Evolutionary conservation across 2,797 vertebrate species (phyloP).

Genomic region (Aphelocoma californica): DNA sequence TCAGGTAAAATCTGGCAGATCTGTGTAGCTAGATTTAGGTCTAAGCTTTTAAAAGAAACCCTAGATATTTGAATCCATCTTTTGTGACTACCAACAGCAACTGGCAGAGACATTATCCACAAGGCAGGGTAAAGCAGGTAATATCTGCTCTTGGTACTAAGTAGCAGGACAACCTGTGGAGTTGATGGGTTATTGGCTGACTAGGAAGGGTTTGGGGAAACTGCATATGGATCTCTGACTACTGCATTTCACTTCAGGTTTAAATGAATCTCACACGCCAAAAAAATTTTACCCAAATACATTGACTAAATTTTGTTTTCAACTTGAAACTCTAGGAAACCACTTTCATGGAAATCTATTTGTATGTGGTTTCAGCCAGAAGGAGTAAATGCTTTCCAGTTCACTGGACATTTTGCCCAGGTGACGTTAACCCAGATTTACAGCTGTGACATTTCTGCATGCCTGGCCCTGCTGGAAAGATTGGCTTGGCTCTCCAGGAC

Average conservation of each 20-base stretch:
- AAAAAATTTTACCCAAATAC: conserved; percentile 2
- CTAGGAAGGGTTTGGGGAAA: neutral
- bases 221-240: neutral
- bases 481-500: neutral
- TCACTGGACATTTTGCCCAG: conserved; percentile 1
- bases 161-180: neutral
- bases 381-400: conserved; percentile 46
- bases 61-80: neutral
- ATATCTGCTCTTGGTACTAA: neutral
- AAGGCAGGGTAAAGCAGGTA: neutral
- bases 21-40: neutral
- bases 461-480: neutral
- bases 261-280: neutral
- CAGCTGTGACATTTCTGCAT: conserved; percentile 15
- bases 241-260: neutral
- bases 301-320: neutral
- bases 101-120: neutral
- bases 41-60: neutral
- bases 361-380: conserved; percentile 14
- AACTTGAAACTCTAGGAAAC: conserved; percentile 26
- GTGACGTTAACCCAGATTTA: conserved; percentile 18
- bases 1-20: neutral
- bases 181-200: neutral
- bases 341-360: conserved; percentile 40
- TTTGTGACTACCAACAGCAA: neutral